Conservation (phyloP, 2,113 vertebrate genomes). For the Coregonus clupeaformis region DNA sequence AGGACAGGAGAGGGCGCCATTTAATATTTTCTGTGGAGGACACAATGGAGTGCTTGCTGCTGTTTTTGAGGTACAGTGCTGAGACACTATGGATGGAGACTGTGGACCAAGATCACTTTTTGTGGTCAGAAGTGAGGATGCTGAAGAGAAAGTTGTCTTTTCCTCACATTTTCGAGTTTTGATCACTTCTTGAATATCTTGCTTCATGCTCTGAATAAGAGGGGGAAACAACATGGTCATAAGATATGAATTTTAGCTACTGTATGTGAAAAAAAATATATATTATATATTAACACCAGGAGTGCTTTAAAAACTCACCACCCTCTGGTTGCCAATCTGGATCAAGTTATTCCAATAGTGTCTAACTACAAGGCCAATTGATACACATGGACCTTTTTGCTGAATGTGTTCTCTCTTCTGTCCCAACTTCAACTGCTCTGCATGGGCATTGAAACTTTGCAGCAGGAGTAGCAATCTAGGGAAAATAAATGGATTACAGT, state of each 20-base stretch:
- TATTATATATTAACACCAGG: too few species aligned
- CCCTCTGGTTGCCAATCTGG: conserved; percentile 63
- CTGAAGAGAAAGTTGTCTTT: background rate
- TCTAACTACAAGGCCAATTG: conserved; percentile 82
- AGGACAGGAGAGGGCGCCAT: background rate
- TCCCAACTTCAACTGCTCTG: conserved; percentile 61
- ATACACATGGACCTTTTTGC: conserved; percentile 71
- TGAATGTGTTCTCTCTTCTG: conserved; percentile 18
- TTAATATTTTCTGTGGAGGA: conserved; percentile 21
- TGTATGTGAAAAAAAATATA: background rate
- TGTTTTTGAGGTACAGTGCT: conserved; percentile 12
- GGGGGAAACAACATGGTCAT: background rate
- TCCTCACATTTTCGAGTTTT: conserved; percentile 29
- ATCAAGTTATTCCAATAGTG: conserved; percentile 84
- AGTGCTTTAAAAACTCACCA: conserved; percentile 22
- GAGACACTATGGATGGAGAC: background rate
- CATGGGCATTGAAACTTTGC: conserved; percentile 82
- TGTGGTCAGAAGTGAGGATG: conserved; percentile 18
- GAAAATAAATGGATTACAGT: background rate
- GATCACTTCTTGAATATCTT: conserved; percentile 16
- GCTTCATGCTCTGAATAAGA: conserved; percentile 34
- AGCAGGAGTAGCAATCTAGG: conserved; percentile 86
- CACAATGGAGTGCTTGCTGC: conserved; percentile 24
- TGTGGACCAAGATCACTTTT: too few species aligned
- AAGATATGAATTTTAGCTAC: background rate